Evolutionary conservation across 1,140 invertebrate species (phyloP).

Genomic region (Sycophaga agraensis): DNA sequence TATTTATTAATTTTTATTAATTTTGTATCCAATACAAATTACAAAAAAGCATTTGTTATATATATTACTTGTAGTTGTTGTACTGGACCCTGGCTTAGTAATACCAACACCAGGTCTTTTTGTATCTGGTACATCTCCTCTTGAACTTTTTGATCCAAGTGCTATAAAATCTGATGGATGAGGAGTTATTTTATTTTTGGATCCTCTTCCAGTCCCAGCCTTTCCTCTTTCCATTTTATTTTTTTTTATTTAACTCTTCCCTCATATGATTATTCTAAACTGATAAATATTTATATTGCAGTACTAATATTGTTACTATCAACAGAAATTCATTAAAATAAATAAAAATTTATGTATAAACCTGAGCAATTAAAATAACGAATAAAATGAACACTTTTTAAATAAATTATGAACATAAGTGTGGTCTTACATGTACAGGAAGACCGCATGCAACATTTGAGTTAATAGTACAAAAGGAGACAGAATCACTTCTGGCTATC

Average conservation of each 20-base stretch:
- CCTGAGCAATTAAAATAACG: neutral
- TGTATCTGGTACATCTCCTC: slow-evolving; percentile 56
- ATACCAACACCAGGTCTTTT: slow-evolving; percentile 57
- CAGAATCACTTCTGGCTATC: neutral
- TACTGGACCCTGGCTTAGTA: slow-evolving; percentile 54
- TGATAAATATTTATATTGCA: neutral
- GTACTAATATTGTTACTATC: neutral
- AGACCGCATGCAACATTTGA: neutral
- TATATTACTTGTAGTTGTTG: slow-evolving; percentile 50
- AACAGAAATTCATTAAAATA: neutral
- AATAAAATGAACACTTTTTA: neutral
- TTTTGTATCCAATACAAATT: neutral
- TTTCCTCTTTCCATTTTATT: slow-evolving; percentile 62
- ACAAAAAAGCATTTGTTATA: neutral
- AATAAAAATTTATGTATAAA: neutral
- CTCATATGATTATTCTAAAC: neutral
- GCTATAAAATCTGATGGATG: slow-evolving; percentile 66
- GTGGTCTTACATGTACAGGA: neutral
- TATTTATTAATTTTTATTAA: neutral
- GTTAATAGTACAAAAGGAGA: neutral
- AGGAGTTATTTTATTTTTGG: slow-evolving; percentile 65
- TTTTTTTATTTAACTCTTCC: slow-evolving; percentile 6
- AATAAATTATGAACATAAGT: neutral
- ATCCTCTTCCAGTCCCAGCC: slow-evolving; percentile 57
- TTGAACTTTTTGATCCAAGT: slow-evolving; percentile 61